phyloP scores from a whole-genome alignment of 2,888 invertebrate species.

The Drosophila mimetica region DNA sequence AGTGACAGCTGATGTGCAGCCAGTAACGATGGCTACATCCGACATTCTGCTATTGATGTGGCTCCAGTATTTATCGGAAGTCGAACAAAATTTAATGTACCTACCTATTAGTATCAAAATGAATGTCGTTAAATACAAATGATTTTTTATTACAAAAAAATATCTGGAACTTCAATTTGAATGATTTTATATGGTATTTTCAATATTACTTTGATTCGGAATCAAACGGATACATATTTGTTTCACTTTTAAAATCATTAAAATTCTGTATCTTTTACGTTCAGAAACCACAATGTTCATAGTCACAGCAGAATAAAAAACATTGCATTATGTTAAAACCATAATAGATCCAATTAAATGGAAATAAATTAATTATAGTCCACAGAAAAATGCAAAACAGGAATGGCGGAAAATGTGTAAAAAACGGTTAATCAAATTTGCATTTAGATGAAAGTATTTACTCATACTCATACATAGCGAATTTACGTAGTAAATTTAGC shows the following conservation, averaged over 20 bases:
- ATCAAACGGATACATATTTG: background rate
- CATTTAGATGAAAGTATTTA: conserved; percentile 72
- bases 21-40: background rate
- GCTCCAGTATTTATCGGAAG: background rate
- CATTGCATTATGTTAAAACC: conserved; percentile 34
- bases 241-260: background rate
- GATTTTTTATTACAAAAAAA: background rate
- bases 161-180: background rate
- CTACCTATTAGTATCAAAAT: conserved; percentile 26
- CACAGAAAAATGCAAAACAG: conserved; percentile 21
- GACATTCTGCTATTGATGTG: background rate
- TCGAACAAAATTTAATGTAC: conserved; percentile 3
- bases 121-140: conserved; percentile 1
- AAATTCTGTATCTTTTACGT: background rate
- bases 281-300: background rate
- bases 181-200: background rate
- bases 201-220: background rate
- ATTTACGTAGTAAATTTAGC: conserved; percentile 78
- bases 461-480: conserved; percentile 58
- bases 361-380: conserved; percentile 53
- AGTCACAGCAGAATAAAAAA: conserved; percentile 2
- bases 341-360: conserved; percentile 44
- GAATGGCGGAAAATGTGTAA: conserved; percentile 22
- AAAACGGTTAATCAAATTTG: conserved; percentile 80
- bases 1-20: conserved; percentile 8